Percentiles rank a stretch among this genome's conserved stretches.
Conservation (phyloP, 2,888 invertebrate genomes). For the Caenorhabditis wallacei region DNA sequence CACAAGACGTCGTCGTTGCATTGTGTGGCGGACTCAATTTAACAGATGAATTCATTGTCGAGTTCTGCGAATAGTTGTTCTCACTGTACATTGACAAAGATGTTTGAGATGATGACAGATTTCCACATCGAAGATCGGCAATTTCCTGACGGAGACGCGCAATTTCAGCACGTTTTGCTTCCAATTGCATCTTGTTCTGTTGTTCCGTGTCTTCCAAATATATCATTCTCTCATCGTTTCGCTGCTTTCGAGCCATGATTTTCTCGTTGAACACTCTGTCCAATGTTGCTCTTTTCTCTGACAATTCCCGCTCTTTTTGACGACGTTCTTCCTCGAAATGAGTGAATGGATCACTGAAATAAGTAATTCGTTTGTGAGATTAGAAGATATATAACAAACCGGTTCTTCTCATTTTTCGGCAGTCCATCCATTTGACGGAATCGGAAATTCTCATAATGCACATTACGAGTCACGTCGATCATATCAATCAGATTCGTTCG, state of each 20-base stretch:
- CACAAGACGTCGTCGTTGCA: conserved; percentile 49
- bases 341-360: conserved; percentile 93
- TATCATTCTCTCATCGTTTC: conserved; percentile 45
- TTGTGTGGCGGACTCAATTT: conserved; percentile 46
- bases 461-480: conserved; percentile 90
- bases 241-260: conserved; percentile 30
- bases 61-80: conserved; percentile 41
- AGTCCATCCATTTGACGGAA: conserved; percentile 84
- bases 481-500: conserved; percentile 80
- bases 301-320: conserved; percentile 95
- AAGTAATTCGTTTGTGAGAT: too few species aligned
- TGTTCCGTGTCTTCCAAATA: conserved; percentile 27
- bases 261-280: conserved; percentile 87
- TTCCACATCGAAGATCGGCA: conserved; percentile 55
- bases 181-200: conserved; percentile 33
- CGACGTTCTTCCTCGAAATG: conserved; percentile 98
- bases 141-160: conserved; percentile 56
- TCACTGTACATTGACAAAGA: conserved; percentile 66
- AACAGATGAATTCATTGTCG: conserved; percentile 32
- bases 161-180: conserved; percentile 52
- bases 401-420: conserved; percentile 71
- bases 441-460: conserved; percentile 99
- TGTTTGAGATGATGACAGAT: conserved; percentile 55
- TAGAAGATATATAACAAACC: conserved; percentile 39
- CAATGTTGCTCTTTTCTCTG: conserved; percentile 98